Evolutionary conservation across 2,113 vertebrate genomes (phyloP).

Genomic region (Catharus bicknelli): DNA sequence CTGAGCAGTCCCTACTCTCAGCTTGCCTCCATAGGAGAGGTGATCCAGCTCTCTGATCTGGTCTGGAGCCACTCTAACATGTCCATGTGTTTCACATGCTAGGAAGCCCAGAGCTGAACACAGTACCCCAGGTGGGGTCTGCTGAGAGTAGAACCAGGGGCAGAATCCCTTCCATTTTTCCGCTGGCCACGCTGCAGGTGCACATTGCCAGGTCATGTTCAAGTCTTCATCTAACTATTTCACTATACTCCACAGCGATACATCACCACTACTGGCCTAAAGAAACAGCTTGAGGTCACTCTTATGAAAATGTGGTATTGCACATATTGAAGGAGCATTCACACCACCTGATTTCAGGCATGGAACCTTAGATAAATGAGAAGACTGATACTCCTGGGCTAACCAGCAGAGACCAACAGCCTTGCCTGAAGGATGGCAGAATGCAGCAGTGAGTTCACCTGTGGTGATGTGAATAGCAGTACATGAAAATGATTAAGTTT

Average conservation of each 20-base stretch:
- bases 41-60: background rate
- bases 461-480: background rate
- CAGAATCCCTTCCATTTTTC: background rate
- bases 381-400: background rate
- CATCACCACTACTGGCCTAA: background rate
- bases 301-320: background rate
- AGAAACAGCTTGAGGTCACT: background rate
- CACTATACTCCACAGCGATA: background rate
- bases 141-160: background rate
- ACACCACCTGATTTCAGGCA: background rate
- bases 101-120: background rate
- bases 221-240: background rate
- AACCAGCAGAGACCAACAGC: background rate
- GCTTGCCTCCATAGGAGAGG: background rate
- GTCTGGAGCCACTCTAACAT: background rate
- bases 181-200: background rate
- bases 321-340: rapidly evolving
- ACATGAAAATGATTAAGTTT: background rate
- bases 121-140: background rate
- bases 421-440: background rate
- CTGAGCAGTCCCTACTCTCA: background rate
- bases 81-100: rapidly evolving
- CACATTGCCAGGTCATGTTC: rapidly evolving
- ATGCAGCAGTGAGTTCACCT: background rate
- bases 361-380: no score